Evolutionary conservation across 2,888 invertebrate species (phyloP).

Genomic region (Oscheius sp.): DNA sequence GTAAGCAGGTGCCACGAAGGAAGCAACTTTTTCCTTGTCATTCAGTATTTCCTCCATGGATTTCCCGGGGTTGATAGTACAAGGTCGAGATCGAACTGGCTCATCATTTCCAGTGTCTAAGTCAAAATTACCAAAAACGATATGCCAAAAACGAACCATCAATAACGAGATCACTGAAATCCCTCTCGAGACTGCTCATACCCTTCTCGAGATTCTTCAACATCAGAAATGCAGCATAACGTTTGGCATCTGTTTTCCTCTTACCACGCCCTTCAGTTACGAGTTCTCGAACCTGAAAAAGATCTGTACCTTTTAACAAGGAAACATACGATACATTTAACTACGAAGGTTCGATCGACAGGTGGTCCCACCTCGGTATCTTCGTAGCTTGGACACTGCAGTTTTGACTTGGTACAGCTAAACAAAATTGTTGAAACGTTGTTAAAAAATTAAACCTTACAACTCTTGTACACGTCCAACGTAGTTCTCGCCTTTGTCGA

Average conservation of each 20-base stretch:
- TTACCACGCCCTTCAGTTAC: constrained; percentile 79
- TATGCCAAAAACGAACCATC: constrained; percentile 9
- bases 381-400: constrained; percentile 84
- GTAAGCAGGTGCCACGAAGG: constrained; percentile 31
- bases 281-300: constrained; percentile 40
- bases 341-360: constrained; percentile 92
- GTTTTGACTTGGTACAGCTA: constrained; percentile 78
- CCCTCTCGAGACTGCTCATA: constrained; percentile 22
- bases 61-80: constrained; percentile 4
- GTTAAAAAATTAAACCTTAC: constrained; percentile 8
- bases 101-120: constrained; percentile 8
- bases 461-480: constrained; percentile 90
- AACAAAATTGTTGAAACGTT: background rate
- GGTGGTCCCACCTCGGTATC: constrained; percentile 87
- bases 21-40: constrained; percentile 38
- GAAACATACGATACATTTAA: constrained; percentile 85
- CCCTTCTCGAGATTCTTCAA: constrained; percentile 61
- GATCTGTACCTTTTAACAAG: too few relatives aligned
- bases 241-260: constrained; percentile 94
- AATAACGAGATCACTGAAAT: constrained; percentile 20
- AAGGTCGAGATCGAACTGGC: constrained; percentile 4
- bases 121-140: background rate
- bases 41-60: constrained; percentile 41
- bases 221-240: constrained; percentile 95
- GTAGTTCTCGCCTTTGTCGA: constrained; percentile 80